phyloP scores from a whole-genome alignment of 1,140 invertebrate genomes.

The Anastatus disparis region DNA sequence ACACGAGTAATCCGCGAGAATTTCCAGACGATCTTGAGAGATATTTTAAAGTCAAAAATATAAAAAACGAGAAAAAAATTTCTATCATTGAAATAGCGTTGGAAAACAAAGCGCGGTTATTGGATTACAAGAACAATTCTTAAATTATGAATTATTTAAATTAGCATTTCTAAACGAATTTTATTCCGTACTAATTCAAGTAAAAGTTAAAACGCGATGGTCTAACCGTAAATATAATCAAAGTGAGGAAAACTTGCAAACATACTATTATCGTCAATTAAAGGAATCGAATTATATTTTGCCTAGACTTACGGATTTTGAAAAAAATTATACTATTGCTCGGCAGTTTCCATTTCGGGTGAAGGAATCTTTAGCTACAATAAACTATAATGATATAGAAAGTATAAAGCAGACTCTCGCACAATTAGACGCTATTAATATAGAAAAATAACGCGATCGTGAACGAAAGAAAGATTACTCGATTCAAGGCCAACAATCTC shows the following conservation, averaged over 20 bases:
- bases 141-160: constrained; percentile 12
- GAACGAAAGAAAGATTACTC: too few relatives aligned
- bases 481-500: too few relatives aligned
- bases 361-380: constrained; percentile 18
- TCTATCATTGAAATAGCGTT: background rate
- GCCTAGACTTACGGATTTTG: constrained; percentile 32
- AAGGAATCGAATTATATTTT: constrained; percentile 36
- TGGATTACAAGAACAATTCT: background rate
- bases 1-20: too few relatives aligned
- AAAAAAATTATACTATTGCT: constrained; percentile 41
- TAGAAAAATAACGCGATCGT: constrained; percentile 13
- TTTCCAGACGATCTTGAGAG: too few relatives aligned
- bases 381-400: constrained; percentile 20
- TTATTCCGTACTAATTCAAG: constrained; percentile 40
- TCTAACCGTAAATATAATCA: constrained; percentile 15
- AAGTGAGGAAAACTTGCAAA: constrained; percentile 26
- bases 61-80: background rate
- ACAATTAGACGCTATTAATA: constrained; percentile 25
- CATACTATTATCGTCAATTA: constrained; percentile 39
- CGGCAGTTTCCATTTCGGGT: constrained; percentile 36
- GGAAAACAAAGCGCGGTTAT: constrained; percentile 13
- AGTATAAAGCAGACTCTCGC: constrained; percentile 30
- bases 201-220: constrained; percentile 41
- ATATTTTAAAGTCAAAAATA: too few relatives aligned
- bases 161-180: constrained; percentile 38